Conservation (phyloP, 2,888 invertebrate species). For the Caenorhabditis sinica region DNA sequence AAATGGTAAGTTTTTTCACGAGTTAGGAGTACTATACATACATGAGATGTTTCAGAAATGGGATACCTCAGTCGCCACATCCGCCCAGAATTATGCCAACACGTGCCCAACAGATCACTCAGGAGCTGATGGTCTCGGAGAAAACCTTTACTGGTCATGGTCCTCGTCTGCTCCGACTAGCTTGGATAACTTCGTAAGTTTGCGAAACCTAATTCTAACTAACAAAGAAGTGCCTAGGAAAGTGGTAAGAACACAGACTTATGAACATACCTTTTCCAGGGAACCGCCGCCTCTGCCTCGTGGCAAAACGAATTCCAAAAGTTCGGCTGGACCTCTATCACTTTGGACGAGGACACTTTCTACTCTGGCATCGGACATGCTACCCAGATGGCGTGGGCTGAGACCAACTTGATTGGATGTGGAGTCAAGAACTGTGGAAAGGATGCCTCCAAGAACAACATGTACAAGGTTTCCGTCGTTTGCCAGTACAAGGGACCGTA, state of each 20-base stretch:
- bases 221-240: neutral
- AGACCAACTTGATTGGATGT: slow-evolving; percentile 46
- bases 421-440: slow-evolving; percentile 45
- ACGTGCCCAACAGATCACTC: slow-evolving; percentile 46
- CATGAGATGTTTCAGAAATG: neutral
- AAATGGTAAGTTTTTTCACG: slow-evolving; percentile 28
- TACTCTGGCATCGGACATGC: slow-evolving; percentile 59
- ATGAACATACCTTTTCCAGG: neutral
- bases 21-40: too few species aligned
- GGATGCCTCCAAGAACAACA: neutral
- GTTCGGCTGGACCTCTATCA: slow-evolving; percentile 47
- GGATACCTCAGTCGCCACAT: slow-evolving; percentile 7
- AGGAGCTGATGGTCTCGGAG: slow-evolving; percentile 31
- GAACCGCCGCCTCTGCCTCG: neutral
- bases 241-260: neutral
- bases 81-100: slow-evolving; percentile 51
- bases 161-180: neutral
- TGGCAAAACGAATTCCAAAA: slow-evolving; percentile 55
- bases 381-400: slow-evolving; percentile 54
- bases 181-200: slow-evolving; percentile 18
- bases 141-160: slow-evolving; percentile 2
- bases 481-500: slow-evolving; percentile 51
- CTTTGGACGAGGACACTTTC: slow-evolving; percentile 14
- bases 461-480: slow-evolving; percentile 34
- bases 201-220: too few species aligned